Conservation (phyloP, 2,113 vertebrate species). For the Nothoprocta perdicaria region DNA sequence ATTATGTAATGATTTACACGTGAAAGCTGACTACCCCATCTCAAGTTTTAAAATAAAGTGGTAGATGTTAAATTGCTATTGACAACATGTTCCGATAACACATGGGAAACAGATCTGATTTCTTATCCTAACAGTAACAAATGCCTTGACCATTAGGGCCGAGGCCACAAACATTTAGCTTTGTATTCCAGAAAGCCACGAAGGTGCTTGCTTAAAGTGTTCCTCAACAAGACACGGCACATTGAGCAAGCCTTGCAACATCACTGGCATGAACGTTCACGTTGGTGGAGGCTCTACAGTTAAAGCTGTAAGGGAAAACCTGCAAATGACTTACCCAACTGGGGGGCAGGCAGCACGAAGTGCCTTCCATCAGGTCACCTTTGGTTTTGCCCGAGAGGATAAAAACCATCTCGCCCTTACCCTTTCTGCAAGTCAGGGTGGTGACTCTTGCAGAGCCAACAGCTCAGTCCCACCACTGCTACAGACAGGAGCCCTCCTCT, state of each 20-base stretch:
- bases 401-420: not conserved
- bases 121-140: accelerated
- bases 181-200: not conserved
- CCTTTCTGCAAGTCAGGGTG: not conserved
- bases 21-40: not conserved
- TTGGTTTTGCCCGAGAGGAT: not conserved
- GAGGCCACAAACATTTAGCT: accelerated
- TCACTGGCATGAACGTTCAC: accelerated
- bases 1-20: accelerated
- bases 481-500: not conserved
- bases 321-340: not conserved
- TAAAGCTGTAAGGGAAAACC: not conserved
- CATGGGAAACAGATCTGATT: not conserved
- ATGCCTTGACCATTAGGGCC: accelerated
- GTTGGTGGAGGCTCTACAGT: not conserved
- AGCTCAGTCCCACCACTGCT: not conserved
- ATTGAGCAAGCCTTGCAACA: accelerated
- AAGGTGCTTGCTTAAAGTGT: accelerated
- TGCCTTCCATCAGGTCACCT: not conserved
- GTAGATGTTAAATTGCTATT: accelerated
- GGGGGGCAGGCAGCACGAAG: not conserved
- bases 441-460: no score
- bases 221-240: not conserved
- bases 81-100: not conserved
- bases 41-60: not conserved